Percentiles rank a stretch among this genome's conserved stretches.
phyloP scores from a whole-genome alignment of 2,797 vertebrate species.

The Sebastes kiyomatsui region DNA sequence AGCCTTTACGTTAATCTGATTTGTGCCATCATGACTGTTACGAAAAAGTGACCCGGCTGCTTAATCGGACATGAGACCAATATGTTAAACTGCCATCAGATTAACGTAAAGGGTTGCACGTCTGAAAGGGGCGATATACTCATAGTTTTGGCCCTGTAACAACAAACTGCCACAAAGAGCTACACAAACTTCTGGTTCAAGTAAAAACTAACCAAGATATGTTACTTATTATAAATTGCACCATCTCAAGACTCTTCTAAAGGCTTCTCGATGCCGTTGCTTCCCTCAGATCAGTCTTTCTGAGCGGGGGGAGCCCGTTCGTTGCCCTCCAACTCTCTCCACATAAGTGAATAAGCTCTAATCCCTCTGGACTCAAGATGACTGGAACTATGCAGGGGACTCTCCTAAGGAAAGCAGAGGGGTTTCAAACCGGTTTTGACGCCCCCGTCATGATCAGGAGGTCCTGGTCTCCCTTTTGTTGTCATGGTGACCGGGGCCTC shows the following conservation, averaged over 20 bases:
- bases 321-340: constrained; percentile 15
- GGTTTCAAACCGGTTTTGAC: constrained; percentile 38
- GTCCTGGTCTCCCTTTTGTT: constrained; percentile 57
- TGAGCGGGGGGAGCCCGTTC: background rate
- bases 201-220: background rate
- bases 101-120: background rate
- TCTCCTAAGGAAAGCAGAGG: constrained; percentile 8
- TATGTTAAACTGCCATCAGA: background rate
- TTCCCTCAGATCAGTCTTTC: constrained; percentile 11
- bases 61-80: background rate
- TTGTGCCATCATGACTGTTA: background rate
- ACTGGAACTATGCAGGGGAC: constrained; percentile 48
- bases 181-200: background rate
- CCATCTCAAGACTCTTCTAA: background rate
- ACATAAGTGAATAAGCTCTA: constrained; percentile 46
- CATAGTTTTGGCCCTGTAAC: background rate
- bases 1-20: background rate
- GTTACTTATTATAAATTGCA: background rate
- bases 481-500: constrained; percentile 59
- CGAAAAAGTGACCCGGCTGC: background rate
- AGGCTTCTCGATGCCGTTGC: background rate
- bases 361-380: constrained; percentile 38
- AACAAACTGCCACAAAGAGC: background rate
- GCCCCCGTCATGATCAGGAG: constrained; percentile 36
- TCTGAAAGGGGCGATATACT: background rate